Base-by-base conservation (phyloP, 2,797 vertebrate species). In the Taeniopygia guttata region DNA sequence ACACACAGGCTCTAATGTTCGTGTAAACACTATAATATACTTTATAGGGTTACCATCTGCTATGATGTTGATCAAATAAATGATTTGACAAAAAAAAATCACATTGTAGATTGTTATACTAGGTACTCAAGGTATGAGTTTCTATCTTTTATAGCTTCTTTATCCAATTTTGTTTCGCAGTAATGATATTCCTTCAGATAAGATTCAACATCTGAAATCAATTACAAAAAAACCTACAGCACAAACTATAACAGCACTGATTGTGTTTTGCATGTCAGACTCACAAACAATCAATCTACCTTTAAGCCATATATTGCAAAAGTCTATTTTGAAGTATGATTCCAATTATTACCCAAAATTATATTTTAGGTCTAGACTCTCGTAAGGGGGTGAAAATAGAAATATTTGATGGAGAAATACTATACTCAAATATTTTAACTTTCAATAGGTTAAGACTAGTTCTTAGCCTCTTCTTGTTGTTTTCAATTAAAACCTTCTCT, bases 31-130 rank as follows among this genome's bases (percentile, higher is more conserved):
- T 96, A 94, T 93, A 97, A 96, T 93, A 97, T 92, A 98, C 93
- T 97, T 97, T 96, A 96, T 96, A 96, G 96, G 98, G 97, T 96
- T 97, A 98, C 97, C 98, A 99, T 98, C 98, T 99, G 98, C 97
- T 98, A 97, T 95, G 76, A 97, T 96, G 97, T 96, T 98, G 98
- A 98, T 98, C 97, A 98, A 98, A 98, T 97, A 97, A 97, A 97
- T 94, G 87, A 98, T 98, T 89, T 98, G 95, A 98, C 97, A 97
- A 96, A 97, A 49, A 90, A 96, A 96, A 98, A 98, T 98, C 96
- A 97, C 92, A 98, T 97, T 98, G 97, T 84, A 96, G 87, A 92
- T 85, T 97, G 96, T 93, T 95, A 89, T 59, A 95, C 93, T 97
- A 97, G 96, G 96, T 98, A 97, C 96, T 97, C 84, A 98, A 97